These are phyloP conservation scores for Corythaeola cristata DNA, from an alignment of 2,113 vertebrate genomes.

Conservation along the genomic window DNA sequence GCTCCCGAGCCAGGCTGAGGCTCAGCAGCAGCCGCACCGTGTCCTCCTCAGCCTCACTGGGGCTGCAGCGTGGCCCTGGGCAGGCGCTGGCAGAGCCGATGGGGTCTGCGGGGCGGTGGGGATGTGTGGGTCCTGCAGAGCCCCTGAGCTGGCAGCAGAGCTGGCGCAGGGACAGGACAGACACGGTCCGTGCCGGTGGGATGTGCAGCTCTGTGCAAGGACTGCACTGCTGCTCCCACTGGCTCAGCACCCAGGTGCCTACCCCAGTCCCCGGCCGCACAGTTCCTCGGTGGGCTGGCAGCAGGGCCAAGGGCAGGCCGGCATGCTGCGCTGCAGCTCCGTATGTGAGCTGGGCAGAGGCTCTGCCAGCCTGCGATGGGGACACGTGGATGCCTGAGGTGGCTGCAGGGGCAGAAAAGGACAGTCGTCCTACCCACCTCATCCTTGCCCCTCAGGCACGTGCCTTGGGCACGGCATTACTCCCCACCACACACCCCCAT, in stretches of 20 bases:
- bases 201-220: neutral
- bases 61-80: neutral
- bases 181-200: fast-evolving
- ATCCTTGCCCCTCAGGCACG: neutral
- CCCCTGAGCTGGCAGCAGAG: neutral
- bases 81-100: neutral
- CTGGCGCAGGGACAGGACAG: neutral
- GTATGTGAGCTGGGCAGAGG: neutral
- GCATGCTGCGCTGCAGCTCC: fast-evolving
- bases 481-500: fast-evolving
- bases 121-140: neutral
- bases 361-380: neutral
- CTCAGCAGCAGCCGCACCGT: neutral
- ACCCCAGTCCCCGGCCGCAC: neutral
- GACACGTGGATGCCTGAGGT: neutral
- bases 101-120: neutral
- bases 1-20: neutral
- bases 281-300: neutral
- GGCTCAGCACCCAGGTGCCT: neutral
- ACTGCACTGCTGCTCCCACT: neutral
- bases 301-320: fast-evolving
- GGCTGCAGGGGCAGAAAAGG: neutral
- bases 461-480: fast-evolving
- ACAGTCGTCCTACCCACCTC: fast-evolving
- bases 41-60: neutral